Evolutionary conservation across 2,888 invertebrate genomes (phyloP).

Genomic region (Euzetes globulus): DNA sequence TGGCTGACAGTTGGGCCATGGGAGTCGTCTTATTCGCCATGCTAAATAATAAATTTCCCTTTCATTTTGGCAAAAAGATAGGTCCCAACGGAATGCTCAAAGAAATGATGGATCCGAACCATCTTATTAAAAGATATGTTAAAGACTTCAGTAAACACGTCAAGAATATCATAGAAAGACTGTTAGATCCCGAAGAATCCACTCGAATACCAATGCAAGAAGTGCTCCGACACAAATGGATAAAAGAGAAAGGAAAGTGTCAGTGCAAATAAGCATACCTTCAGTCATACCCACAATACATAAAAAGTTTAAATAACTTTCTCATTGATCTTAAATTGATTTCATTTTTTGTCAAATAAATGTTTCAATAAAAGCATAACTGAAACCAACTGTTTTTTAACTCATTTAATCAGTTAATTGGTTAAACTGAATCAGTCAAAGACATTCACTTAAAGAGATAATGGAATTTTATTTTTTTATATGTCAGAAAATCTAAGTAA

Average conservation of each 20-base stretch:
- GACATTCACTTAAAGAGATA: too few relatives aligned
- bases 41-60: constrained; percentile 37
- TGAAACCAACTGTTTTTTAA: too few relatives aligned
- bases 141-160: neutral
- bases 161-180: neutral
- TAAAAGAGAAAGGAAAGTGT: constrained; percentile 19
- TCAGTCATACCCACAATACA: too few relatives aligned
- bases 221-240: constrained; percentile 18
- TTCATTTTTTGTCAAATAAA: too few relatives aligned
- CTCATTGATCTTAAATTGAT: too few relatives aligned
- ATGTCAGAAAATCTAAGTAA: too few relatives aligned
- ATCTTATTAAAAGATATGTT: neutral
- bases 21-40: constrained; percentile 34
- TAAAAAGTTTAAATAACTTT: too few relatives aligned
- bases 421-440: too few relatives aligned
- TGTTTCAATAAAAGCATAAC: too few relatives aligned
- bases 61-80: constrained; percentile 30
- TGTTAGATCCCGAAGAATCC: constrained; percentile 24
- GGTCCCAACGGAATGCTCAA: neutral
- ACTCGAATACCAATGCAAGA: neutral
- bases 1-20: constrained; percentile 36
- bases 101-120: constrained; percentile 10
- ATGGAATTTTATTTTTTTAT: too few relatives aligned
- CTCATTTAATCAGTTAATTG: too few relatives aligned
- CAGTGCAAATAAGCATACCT: too few relatives aligned